Conservation (phyloP, 2,797 vertebrate genomes). For the Orestias chungarensis region DNA sequence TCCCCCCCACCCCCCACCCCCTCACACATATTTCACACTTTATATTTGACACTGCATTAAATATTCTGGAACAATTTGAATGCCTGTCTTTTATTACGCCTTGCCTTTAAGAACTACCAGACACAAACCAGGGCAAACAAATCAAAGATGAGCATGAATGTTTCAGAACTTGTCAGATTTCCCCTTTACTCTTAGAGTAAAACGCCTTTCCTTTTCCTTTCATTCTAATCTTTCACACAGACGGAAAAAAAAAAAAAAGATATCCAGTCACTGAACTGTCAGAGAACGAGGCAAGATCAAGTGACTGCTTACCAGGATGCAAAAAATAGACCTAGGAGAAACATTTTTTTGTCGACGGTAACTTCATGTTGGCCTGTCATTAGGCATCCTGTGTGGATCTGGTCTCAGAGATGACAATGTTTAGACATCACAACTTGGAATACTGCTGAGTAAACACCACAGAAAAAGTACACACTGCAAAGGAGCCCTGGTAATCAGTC, state of each 20-base stretch:
- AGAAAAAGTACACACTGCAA: conserved; percentile 36
- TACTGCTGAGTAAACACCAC: conserved; percentile 37
- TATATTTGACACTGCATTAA: conserved; percentile 39
- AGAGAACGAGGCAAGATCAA: conserved; percentile 70
- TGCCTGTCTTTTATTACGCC: conserved; percentile 66
- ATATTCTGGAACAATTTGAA: conserved; percentile 50
- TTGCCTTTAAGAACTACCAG: conserved; percentile 44
- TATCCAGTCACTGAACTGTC: conserved; percentile 67
- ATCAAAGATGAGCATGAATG: conserved; percentile 60
- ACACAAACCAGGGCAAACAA: conserved; percentile 60
- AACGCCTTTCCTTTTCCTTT: conserved; percentile 55
- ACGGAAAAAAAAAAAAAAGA: conserved; percentile 64
- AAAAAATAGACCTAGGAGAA: conserved; percentile 72
- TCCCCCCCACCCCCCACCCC: no score
- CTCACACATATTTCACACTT: conserved; percentile 40
- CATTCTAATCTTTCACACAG: conserved; percentile 65
- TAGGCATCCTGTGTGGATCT: conserved; percentile 42
- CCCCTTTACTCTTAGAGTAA: conserved; percentile 51
- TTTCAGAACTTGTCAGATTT: conserved; percentile 63
- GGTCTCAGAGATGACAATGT: conserved; percentile 53
- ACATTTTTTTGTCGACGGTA: conserved; percentile 52
- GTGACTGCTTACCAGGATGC: conserved; percentile 67
- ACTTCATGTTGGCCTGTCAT: conserved; percentile 65
- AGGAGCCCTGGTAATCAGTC: conserved; percentile 52
- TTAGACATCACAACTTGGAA: conserved; percentile 54